Evolutionary conservation across 2,113 vertebrate species (phyloP).

Genomic region (Callithrix jacchus): DNA sequence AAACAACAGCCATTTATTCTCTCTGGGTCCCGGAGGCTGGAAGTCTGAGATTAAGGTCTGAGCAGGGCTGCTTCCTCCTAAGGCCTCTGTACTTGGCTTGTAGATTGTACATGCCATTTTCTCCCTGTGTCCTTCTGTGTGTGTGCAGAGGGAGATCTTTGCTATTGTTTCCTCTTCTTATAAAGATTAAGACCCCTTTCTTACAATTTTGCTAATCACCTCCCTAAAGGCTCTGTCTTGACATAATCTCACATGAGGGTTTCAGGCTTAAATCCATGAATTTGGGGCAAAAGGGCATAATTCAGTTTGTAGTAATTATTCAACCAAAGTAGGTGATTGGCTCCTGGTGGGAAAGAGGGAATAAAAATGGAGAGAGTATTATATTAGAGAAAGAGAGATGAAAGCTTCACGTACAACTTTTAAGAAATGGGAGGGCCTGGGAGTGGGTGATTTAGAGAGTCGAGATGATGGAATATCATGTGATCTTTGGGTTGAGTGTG

Average conservation of each 20-base stretch:
- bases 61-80: no score
- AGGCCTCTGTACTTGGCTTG: no score
- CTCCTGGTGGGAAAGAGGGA: neutral
- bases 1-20: no score
- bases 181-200: neutral
- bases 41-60: no score
- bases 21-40: no score
- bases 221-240: neutral
- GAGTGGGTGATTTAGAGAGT: no score
- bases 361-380: neutral
- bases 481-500: fast-evolving
- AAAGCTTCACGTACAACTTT: neutral
- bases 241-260: neutral
- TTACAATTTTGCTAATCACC: neutral
- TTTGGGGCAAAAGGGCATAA: no score
- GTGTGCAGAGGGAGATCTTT: neutral
- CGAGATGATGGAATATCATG: fast-evolving
- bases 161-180: neutral
- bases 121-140: neutral
- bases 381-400: neutral
- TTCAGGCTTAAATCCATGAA: no score
- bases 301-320: neutral
- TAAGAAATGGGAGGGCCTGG: neutral
- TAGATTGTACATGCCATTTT: no score
- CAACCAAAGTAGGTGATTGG: neutral